Evolutionary conservation across 2,888 invertebrate genomes (phyloP).

Genomic region (Lycaena phlaeas): DNA sequence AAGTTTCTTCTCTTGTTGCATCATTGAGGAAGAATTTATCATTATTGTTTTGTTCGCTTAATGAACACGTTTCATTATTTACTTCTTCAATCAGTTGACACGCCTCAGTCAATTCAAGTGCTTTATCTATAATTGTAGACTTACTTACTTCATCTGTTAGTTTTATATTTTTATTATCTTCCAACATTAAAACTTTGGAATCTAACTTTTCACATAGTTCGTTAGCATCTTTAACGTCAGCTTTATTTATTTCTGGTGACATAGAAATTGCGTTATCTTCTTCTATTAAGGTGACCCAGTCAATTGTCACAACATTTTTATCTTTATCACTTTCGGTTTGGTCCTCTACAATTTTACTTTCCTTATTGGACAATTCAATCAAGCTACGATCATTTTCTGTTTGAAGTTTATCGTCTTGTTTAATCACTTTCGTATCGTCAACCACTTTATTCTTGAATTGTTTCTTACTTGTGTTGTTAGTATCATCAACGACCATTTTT

Average conservation of each 20-base stretch:
- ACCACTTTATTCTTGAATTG: no score
- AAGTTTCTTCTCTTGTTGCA: conserved; percentile 33
- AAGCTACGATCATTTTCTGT: conserved; percentile 5
- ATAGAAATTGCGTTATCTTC: conserved; percentile 46
- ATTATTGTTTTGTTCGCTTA: conserved; percentile 58
- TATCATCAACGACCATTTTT: no score
- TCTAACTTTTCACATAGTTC: conserved; percentile 33
- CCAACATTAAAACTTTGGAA: conserved; percentile 55
- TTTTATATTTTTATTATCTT: conserved; percentile 15
- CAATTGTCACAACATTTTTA: conserved; percentile 34
- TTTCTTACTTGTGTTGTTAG: no score
- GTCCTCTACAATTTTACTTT: not conserved
- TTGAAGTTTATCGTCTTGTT: no score
- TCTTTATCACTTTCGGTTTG: not conserved
- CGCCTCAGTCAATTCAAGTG: no score
- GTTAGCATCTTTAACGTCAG: conserved; percentile 20
- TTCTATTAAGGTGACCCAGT: conserved; percentile 58
- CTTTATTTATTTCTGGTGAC: conserved; percentile 28
- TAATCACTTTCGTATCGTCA: no score
- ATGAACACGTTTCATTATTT: conserved; percentile 19
- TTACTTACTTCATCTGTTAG: not conserved
- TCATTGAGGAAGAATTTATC: conserved; percentile 43
- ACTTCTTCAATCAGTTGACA: conserved; percentile 1
- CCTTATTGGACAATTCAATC: not conserved
- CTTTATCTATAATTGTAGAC: not conserved